Conservation (phyloP, 1,140 invertebrate genomes). For the Diploscapter pachys region DNA sequence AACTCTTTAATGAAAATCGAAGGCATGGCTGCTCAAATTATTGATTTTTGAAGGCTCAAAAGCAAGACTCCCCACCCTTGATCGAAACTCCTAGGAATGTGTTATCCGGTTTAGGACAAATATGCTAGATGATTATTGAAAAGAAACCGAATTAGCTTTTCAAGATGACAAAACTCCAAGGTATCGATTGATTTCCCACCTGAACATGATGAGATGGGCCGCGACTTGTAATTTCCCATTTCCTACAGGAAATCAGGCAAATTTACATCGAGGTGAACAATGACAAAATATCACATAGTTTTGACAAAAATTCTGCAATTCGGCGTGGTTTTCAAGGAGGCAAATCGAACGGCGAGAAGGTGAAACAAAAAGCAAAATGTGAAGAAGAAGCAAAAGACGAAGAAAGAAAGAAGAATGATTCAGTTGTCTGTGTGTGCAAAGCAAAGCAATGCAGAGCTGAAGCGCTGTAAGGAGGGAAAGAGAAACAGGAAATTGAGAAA, state of each 20-base stretch:
- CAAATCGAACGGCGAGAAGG: no score
- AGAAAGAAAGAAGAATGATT: no score
- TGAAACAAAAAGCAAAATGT: no score
- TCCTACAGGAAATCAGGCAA: neutral
- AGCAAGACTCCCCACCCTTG: conserved; percentile 22
- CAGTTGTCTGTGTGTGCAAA: no score
- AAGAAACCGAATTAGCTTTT: neutral
- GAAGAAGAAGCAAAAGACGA: no score
- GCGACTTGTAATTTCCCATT: conserved; percentile 61
- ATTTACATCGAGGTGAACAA: no score
- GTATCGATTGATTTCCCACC: conserved; percentile 39
- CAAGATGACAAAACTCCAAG: neutral
- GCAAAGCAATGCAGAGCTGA: no score
- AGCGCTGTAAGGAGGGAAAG: no score
- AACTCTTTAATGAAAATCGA: neutral
- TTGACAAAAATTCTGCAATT: no score
- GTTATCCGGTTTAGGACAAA: neutral
- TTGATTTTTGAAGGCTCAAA: neutral
- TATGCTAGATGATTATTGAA: neutral
- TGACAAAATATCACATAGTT: no score
- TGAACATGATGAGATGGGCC: conserved; percentile 59
- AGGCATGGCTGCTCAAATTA: neutral
- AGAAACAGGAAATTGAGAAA: no score
- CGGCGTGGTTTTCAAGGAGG: no score
- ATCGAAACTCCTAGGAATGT: conserved; percentile 13